These are phyloP conservation scores for Chaetodon auriga DNA, from an alignment of 2,113 vertebrate species.

Conservation along the genomic window DNA sequence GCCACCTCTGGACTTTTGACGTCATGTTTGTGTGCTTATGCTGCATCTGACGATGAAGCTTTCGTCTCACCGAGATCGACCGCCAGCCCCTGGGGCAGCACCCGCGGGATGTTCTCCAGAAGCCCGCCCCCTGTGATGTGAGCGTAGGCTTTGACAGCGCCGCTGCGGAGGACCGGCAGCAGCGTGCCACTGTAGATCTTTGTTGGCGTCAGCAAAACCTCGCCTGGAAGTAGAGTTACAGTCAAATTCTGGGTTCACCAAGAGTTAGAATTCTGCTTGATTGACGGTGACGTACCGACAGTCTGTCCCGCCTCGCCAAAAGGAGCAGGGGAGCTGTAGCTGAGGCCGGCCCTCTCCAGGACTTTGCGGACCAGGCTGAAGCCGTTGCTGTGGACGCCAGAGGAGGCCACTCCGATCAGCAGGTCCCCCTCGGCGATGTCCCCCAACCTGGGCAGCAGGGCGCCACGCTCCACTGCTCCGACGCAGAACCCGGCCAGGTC, in stretches of 20 bases:
- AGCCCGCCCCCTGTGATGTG: constrained; percentile 98
- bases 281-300: constrained; percentile 83
- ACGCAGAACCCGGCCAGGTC: constrained; percentile 96
- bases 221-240: constrained; percentile 80
- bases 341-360: constrained; percentile 84
- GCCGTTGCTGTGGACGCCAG: constrained; percentile 97
- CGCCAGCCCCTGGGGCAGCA: constrained; percentile 87
- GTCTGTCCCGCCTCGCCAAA: constrained; percentile 83
- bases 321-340: constrained; percentile 87
- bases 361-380: constrained; percentile 95
- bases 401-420: constrained; percentile 92
- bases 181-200: constrained; percentile 93
- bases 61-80: constrained; percentile 89
- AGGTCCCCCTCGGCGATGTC: constrained; percentile 88
- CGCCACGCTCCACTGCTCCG: constrained; percentile 89
- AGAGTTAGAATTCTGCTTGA: not conserved
- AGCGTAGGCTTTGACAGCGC: constrained; percentile 91
- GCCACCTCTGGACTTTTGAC: not conserved
- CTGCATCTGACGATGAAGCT: not conserved
- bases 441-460: constrained; percentile 88
- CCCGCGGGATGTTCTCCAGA: constrained; percentile 95
- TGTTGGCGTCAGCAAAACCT: constrained; percentile 92
- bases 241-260: not conserved
- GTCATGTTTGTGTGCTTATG: not conserved
- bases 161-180: constrained; percentile 89